phyloP scores from a whole-genome alignment of 1,140 invertebrate species.

The Scylla paramamosain region DNA sequence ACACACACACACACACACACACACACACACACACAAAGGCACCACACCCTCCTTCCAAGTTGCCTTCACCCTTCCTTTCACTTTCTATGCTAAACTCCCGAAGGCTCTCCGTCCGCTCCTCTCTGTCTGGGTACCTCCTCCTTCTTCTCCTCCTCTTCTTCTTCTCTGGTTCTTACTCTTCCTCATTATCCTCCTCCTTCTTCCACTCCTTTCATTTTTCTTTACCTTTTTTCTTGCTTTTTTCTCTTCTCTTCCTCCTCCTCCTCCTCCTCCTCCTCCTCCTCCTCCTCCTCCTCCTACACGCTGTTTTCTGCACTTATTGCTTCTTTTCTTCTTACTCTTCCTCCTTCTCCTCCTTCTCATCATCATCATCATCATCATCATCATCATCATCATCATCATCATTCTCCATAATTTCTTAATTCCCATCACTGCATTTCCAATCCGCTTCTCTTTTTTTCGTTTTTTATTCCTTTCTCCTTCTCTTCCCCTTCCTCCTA shows the following conservation, averaged over 20 bases:
- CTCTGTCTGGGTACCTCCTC: neutral
- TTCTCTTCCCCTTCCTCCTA: neutral
- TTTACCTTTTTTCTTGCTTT: neutral
- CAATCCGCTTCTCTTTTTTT: neutral
- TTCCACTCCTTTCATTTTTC: neutral
- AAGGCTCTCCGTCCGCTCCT: neutral
- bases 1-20: constrained; percentile 16
- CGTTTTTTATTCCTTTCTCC: no score
- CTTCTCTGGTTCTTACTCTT: no score
- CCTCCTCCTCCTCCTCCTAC: no score
- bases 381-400: no score
- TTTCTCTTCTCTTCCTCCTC: neutral
- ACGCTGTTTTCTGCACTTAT: no score
- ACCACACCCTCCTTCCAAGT: neutral
- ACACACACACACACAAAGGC: neutral
- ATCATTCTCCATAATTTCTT: no score
- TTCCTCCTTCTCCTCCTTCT: no score
- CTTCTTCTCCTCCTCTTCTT: no score
- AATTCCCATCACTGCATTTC: neutral
- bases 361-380: no score
- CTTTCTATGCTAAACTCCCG: neutral
- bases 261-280: neutral
- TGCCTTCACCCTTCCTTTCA: constrained; percentile 11
- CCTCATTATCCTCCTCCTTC: no score
- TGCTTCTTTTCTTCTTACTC: no score